Evolutionary conservation across 1,140 invertebrate species (phyloP), one percentile per base, ranked within the genome.

Genomic region (Metaphire vulgaris): DNA sequence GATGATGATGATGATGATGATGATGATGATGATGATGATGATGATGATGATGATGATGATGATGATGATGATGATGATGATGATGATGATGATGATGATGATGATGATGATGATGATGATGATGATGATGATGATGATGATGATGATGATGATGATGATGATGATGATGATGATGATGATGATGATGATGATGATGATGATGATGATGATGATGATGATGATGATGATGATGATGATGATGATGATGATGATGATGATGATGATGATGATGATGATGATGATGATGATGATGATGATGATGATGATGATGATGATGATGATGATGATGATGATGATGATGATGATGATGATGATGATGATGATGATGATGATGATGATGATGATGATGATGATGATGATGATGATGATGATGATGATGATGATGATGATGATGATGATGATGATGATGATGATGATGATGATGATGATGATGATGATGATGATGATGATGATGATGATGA

Each of bases 11-110:
- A 65, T 65, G 64, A 65, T 65, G 64, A 65, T 65, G 64, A 65
- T 65, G 64, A 65, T 65, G 64, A 65, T 65, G 64, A 65, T 65
- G 64, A 65, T 65, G 64, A 65, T 65, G 64, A 65, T 65, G 64
- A 65, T 65, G 64, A 65, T 65, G 64, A 65, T 65, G 64, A 65
- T 65, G 64, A 65, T 65, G 64, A 65, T 65, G 64, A 65, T 65
- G 64, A 65, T 65, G 64, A 65, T 65, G 64, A 65, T 65, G 64
- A 65, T 65, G 64, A 65, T 65, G 64, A 65, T 65, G 64, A 65
- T 65, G 64, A 65, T 65, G 64, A 65, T 65, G 64, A 65, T 65
- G 64, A 65, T 65, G 64, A 65, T 65, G 64, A 65, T 65, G 64
- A 65, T 65, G 64, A 65, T 65, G 64, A 65, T 65, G 64, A 65